Conservation (phyloP, 2,797 vertebrate genomes). For the Spea hammondii region DNA sequence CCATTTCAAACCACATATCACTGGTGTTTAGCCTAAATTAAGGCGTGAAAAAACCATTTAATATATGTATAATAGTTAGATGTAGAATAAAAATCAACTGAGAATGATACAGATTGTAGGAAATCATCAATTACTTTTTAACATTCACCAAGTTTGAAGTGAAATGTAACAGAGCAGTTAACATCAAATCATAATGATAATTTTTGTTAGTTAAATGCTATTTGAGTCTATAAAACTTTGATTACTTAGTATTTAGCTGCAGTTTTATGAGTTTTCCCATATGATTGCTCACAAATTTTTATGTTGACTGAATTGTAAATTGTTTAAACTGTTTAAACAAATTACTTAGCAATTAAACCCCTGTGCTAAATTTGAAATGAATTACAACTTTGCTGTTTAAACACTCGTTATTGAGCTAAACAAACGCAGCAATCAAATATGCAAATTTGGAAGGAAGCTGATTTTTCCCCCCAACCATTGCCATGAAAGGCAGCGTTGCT, state of each 20-base stretch:
- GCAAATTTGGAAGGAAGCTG: constrained; percentile 60
- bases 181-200: constrained; percentile 98
- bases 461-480: constrained; percentile 8
- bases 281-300: constrained; percentile 93
- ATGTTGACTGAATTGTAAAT: constrained; percentile 85
- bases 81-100: constrained; percentile 21
- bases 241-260: constrained; percentile 95
- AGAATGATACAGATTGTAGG: constrained; percentile 25
- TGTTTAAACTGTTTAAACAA: constrained; percentile 83
- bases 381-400: constrained; percentile 79
- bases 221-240: constrained; percentile 98
- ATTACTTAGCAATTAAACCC: constrained; percentile 83
- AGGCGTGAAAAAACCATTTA: too few species aligned
- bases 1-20: too few species aligned
- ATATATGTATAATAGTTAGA: not conserved
- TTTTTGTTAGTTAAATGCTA: constrained; percentile 98
- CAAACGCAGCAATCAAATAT: constrained; percentile 71
- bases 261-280: constrained; percentile 93
- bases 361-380: constrained; percentile 77
- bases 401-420: constrained; percentile 71
- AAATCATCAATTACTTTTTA: constrained; percentile 51
- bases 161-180: constrained; percentile 89
- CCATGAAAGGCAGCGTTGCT: not conserved
- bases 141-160: constrained; percentile 77
- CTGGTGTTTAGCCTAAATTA: too few species aligned